A percentile compares a stretch with the other conserved stretches of the same genome.
Conservation (phyloP, 2,113 vertebrate genomes). For the Epinephelus lanceolatus region DNA sequence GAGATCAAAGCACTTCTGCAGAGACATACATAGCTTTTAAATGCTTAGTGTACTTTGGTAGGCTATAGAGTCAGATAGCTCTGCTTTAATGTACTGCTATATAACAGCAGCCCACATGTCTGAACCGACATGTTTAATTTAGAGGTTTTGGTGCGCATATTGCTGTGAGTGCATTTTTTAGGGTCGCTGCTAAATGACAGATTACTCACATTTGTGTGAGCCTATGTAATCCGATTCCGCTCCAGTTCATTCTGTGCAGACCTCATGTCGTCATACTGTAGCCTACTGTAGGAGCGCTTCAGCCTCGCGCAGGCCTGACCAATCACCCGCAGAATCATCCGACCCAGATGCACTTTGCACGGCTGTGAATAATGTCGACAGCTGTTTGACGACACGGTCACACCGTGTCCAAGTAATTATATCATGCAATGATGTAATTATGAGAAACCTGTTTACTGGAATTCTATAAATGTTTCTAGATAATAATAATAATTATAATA, state of each 20-base stretch:
- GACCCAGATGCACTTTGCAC: slow-evolving; percentile 59
- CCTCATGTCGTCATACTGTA: slow-evolving; percentile 80
- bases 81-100: slow-evolving; percentile 25
- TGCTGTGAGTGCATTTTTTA: slow-evolving; percentile 66
- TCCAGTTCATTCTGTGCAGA: slow-evolving; percentile 84
- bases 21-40: background rate
- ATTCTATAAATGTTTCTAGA: background rate
- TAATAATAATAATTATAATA: background rate
- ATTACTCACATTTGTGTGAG: slow-evolving; percentile 85
- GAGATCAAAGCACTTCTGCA: background rate
- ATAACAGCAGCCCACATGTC: slow-evolving; percentile 49
- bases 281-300: slow-evolving; percentile 67
- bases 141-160: slow-evolving; percentile 47
- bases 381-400: slow-evolving; percentile 6
- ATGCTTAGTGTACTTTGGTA: slow-evolving; percentile 14
- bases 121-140: slow-evolving; percentile 65
- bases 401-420: background rate
- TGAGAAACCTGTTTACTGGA: background rate
- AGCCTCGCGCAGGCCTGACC: slow-evolving; percentile 66
- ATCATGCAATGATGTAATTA: background rate
- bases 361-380: slow-evolving; percentile 4
- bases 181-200: slow-evolving; percentile 80
- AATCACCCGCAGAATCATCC: slow-evolving; percentile 66
- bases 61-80: slow-evolving; percentile 19
- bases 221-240: slow-evolving; percentile 84